Evolutionary conservation across 2,797 vertebrate genomes (phyloP).

Genomic region (Pelochelys cantorii): DNA sequence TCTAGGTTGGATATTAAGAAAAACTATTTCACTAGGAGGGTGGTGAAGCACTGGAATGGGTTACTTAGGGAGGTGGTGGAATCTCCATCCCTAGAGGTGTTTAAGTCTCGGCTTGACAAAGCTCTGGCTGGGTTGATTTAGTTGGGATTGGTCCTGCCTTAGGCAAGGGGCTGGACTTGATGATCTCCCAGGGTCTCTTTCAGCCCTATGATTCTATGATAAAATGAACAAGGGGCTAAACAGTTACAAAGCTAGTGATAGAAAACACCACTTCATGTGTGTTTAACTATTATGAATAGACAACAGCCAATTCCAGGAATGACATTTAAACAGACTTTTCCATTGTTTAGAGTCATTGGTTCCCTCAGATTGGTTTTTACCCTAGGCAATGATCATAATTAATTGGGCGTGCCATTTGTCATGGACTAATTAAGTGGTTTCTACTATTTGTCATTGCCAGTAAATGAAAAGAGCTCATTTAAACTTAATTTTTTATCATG

Average conservation of each 20-base stretch:
- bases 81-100: too few relatives aligned
- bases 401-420: constrained; percentile 71
- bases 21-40: too few relatives aligned
- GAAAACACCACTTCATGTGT: not conserved
- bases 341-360: constrained; percentile 34
- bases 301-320: not conserved
- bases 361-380: constrained; percentile 40
- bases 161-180: too few relatives aligned
- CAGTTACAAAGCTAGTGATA: not conserved
- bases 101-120: too few relatives aligned
- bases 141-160: too few relatives aligned
- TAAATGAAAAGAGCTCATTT: constrained; percentile 30
- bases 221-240: constrained; percentile 24
- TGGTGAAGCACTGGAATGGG: too few relatives aligned
- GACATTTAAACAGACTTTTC: not conserved
- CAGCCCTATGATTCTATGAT: too few relatives aligned
- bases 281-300: constrained; percentile 11
- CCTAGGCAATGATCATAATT: constrained; percentile 65
- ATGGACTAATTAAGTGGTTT: constrained; percentile 66
- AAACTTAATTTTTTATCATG: constrained; percentile 20
- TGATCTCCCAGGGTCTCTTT: too few relatives aligned
- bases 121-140: too few relatives aligned
- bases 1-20: too few relatives aligned
- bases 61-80: too few relatives aligned
- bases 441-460: constrained; percentile 53